These are phyloP conservation scores for Nothocercus julius DNA, from an alignment of 2,113 vertebrate genomes.

Conservation along the genomic window DNA sequence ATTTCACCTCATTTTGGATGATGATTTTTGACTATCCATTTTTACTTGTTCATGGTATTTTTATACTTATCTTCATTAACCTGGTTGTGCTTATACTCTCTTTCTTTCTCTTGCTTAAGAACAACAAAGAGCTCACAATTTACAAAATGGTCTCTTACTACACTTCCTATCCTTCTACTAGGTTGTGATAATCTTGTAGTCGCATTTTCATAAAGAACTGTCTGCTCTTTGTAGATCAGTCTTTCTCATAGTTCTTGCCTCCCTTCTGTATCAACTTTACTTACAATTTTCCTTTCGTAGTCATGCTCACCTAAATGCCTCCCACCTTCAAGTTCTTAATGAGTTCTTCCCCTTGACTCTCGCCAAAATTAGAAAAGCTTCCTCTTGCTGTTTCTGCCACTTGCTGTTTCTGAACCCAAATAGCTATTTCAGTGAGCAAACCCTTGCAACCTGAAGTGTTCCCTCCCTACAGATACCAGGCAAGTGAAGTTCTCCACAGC, in stretches of 20 bases:
- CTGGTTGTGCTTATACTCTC: not conserved
- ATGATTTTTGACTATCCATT: not conserved
- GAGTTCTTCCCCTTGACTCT: not conserved
- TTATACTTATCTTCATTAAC: not conserved
- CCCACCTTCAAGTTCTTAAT: not conserved
- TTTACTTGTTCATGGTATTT: not conserved
- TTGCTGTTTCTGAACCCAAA: not conserved
- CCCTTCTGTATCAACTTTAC: not conserved
- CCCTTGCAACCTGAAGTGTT: accelerated
- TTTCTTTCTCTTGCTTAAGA: not conserved
- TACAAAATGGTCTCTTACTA: not conserved
- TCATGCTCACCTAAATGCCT: not conserved
- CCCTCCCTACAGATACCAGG: accelerated
- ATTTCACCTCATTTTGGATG: not conserved
- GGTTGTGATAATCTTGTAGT: not conserved
- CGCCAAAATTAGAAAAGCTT: not conserved
- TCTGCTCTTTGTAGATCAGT: not conserved
- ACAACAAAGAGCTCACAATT: not conserved
- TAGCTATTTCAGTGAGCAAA: not conserved
- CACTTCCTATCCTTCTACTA: not conserved
- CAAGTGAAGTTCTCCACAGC: not conserved
- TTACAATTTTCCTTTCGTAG: not conserved
- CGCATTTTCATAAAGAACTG: too few species aligned
- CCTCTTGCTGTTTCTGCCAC: not conserved
- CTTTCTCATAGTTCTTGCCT: not conserved